Evolutionary conservation across 2,888 invertebrate species (phyloP).

Genomic region (Brachylomia viminalis): DNA sequence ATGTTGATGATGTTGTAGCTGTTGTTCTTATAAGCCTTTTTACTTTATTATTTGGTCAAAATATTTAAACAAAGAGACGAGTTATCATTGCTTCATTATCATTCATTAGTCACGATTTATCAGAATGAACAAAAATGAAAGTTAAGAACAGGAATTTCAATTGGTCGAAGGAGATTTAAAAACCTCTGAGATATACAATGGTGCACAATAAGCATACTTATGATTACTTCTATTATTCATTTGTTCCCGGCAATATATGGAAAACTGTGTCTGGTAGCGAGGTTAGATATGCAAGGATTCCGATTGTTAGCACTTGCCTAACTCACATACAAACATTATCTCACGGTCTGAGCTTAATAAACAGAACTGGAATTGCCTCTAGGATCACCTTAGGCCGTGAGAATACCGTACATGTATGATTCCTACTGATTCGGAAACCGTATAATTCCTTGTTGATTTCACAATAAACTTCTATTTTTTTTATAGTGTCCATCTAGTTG

Average conservation of each 20-base stretch:
- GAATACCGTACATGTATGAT: conserved; percentile 34
- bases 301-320: conserved; percentile 57
- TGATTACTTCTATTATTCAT: conserved; percentile 23
- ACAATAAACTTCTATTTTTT: neutral
- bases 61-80: too few relatives aligned
- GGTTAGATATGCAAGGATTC: conserved; percentile 61
- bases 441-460: conserved; percentile 23
- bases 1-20: neutral
- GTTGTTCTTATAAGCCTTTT: neutral
- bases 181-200: conserved; percentile 1
- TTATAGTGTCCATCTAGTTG: conserved; percentile 5
- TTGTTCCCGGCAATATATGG: conserved; percentile 40
- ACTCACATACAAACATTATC: conserved; percentile 52
- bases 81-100: neutral
- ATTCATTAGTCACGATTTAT: neutral
- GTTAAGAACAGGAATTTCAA: neutral
- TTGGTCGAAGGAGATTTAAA: neutral
- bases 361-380: conserved; percentile 58
- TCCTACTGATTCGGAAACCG: conserved; percentile 15
- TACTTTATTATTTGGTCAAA: neutral
- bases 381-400: conserved; percentile 61
- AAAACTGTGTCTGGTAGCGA: conserved; percentile 38
- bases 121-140: neutral
- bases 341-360: conserved; percentile 54
- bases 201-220: conserved; percentile 38